Base-by-base conservation (phyloP, 2,888 invertebrate genomes). In the Phaonia tiefii region DNA sequence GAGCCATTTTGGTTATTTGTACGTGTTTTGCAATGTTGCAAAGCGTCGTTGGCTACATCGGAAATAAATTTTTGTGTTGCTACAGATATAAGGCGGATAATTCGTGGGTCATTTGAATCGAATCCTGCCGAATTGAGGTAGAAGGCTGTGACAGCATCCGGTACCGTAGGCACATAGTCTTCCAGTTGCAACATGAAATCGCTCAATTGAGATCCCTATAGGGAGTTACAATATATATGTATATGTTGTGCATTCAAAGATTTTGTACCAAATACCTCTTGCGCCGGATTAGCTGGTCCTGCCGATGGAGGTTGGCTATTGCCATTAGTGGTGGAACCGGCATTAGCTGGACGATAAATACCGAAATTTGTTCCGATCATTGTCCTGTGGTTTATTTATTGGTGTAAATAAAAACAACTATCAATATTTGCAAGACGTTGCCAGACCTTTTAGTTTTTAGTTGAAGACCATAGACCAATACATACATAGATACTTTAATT, bases 21-120 rank as follows among this genome's bases (percentile, higher is more conserved):
- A 42, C 97, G 92, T 91, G 98, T 97, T 91, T 98, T 98, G 90
- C 97, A 98, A 89, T 98, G 98, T 86, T 98, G 98, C 22, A 99
- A 92, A 0, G 99, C 98, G 91, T 99, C 99, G 87, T 98, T 98
- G 0, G 97, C 97, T 75, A 99, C 95, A 90, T 99, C 99, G 0
- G 98, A 98, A 54, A 99, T 94, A 88, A 98, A 99, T 90, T 99
- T 99, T 90, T 99, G 99, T 0, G 98, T 96, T 2, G 99, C 98
- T 80, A 99, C 91, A 0, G 99, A 98, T 80, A 99, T 95, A 39
- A 99, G 92, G 1, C 98, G 93, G 2, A 97, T 93, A 84, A 96
- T 93, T 88, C 98, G 93, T 0, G 98, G 97, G 92, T 99, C 99
- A 79, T 95, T 94, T 0, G 97, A 94, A 88, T 98, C 97, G 89